phyloP scores from a whole-genome alignment of 2,797 vertebrate genomes.

The Otolemur crassicaudatus region DNA sequence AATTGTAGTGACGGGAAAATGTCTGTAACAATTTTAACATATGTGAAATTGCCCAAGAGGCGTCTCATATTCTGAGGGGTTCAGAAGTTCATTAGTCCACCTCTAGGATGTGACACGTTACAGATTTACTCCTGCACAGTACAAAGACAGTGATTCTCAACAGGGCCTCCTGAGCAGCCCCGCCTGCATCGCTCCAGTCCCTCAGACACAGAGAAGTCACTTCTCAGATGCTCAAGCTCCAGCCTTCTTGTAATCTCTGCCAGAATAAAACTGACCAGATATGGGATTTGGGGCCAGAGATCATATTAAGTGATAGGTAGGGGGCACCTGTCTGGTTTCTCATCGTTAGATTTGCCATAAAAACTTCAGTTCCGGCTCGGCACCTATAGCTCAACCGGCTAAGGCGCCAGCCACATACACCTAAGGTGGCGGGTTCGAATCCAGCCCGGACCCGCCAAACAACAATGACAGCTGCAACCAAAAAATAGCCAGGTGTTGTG shows the following conservation, averaged over 20 bases:
- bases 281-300: neutral
- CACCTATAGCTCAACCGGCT: too few species aligned
- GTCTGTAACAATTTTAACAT: conserved; percentile 65
- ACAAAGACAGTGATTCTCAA: conserved; percentile 60
- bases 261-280: neutral
- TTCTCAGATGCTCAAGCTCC: neutral
- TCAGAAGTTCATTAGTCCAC: conserved; percentile 62
- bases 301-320: neutral
- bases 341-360: conserved; percentile 11
- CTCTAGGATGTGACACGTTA: conserved; percentile 47
- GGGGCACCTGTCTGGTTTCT: neutral
- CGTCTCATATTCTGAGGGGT: conserved; percentile 50
- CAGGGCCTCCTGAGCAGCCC: neutral
- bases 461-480: too few species aligned
- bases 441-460: too few species aligned
- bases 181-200: conserved; percentile 31
- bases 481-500: too few species aligned
- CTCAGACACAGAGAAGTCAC: conserved; percentile 41
- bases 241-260: neutral
- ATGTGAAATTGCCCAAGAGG: conserved; percentile 37
- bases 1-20: neutral
- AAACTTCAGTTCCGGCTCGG: too few species aligned
- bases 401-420: too few species aligned
- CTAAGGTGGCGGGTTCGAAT: too few species aligned
- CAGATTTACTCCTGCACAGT: neutral